Evolutionary conservation across 1,140 invertebrate species (phyloP), one percentile per base, ranked within the genome.

Genomic region (Drosophila kurseongensis): DNA sequence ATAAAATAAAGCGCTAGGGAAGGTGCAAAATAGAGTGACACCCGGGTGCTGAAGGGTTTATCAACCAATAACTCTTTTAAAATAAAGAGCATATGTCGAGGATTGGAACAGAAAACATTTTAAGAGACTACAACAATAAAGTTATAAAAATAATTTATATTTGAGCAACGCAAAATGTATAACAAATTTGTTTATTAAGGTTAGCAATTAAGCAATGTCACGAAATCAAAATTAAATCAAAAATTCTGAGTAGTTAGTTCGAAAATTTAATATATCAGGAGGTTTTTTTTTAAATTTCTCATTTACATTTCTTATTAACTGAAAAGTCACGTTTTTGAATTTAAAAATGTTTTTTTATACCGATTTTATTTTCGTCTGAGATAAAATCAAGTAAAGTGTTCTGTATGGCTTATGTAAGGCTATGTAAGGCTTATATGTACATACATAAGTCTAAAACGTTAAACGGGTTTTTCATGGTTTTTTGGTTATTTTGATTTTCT

Each of bases 1-100:
- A 23, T 41, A 35, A 44, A 56, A 67, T 27, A 41, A 44, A 27
- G 13, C 27, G 41, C 61, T 36, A 41, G 41, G 47, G 42, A 44
- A 65, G 54, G 81, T 73, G 81, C 65, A 36, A 84, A 72, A 44
- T 47, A 58, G 62, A 66, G n/a, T 36, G 69, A 68, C 48, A 52
- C 23, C 6, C 32, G 35, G 40, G 48, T 13, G 18, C 32, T 32
- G 12, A 74, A 5, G 47, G 48, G 45, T 38, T 54, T 36, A 54
- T n/a, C 14, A 36, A 7, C n/a, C 8, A 35, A n/a, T 62, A 45
- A 14, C 2, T 18, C 10, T 10, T 36, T 6, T 38, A 0, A n/a
- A 13, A 29, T 16, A 13, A n/a, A 5, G 12, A 0, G 10, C 1
- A 4, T 14, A 40, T 40, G 38, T 38, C 10, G 36, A 10, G 4